These are phyloP conservation scores for Spicauda simplicius DNA, from an alignment of 2,888 invertebrate genomes.

Conservation along the genomic window DNA sequence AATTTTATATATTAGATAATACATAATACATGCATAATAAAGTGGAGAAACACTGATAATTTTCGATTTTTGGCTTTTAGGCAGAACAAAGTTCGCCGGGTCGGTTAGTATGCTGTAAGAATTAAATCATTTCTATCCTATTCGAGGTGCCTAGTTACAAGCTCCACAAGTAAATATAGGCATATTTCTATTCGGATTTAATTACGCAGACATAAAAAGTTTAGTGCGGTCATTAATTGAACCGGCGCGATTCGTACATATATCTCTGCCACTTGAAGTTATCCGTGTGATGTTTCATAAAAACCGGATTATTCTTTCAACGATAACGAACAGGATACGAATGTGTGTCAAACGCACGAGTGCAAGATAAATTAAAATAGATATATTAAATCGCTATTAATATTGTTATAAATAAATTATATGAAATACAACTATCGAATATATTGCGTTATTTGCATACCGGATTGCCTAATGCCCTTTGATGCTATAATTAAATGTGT, in stretches of 20 bases:
- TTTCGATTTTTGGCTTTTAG: too few relatives aligned
- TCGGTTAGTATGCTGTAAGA: too few relatives aligned
- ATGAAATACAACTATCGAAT: neutral
- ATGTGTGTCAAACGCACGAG: constrained; percentile 20
- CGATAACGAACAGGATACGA: constrained; percentile 13
- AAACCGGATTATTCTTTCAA: neutral
- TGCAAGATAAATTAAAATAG: constrained; percentile 17
- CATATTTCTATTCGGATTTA: constrained; percentile 1
- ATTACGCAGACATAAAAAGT: constrained; percentile 15
- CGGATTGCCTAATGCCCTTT: neutral
- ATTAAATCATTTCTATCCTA: too few relatives aligned
- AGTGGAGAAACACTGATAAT: too few relatives aligned
- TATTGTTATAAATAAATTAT: neutral
- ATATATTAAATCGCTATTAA: neutral
- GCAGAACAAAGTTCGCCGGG: too few relatives aligned
- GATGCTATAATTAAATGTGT: too few relatives aligned
- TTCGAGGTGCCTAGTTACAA: neutral
- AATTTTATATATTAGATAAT: too few relatives aligned
- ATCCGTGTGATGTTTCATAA: constrained; percentile 4
- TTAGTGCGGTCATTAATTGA: constrained; percentile 9
- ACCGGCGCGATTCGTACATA: neutral
- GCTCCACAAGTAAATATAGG: neutral
- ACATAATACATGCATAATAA: too few relatives aligned
- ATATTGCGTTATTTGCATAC: neutral
- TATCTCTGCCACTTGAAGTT: neutral